Base-by-base conservation (phyloP, 2,888 invertebrate genomes). In the Blomia tropicalis region DNA sequence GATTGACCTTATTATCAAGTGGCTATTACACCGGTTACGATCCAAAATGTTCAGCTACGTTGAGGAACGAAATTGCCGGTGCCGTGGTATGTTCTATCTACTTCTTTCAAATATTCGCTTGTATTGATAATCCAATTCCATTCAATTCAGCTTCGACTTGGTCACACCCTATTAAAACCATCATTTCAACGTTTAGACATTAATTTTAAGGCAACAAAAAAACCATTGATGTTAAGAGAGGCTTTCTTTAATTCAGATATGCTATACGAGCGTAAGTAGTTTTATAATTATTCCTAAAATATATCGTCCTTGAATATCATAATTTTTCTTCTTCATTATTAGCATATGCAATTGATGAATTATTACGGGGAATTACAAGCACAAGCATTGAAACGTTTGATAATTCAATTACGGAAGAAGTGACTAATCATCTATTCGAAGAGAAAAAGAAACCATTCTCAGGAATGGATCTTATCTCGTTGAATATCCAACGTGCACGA, bases 351-450 rank as follows among this genome's bases (percentile, higher is more conserved):
- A 78, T 85, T 27, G 91, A 91, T 73, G 88, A 90, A 73, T 81
- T 91, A 54, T 79, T 83, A 64, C 81, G 91, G 59, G 91, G 91
- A 32, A 75, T 91, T 11, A 79, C 87, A 0, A 84, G 88, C 0
- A 88, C 88, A 0, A 89, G 90, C 0, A 89, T 91, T 86, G 91
- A 91, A 75, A 87, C 86, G 1, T 76, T 91, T 58, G 91, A 91
- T 76, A 89, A 90, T 73, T 90, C 91, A 73, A 86, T 91, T 69
- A 90, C 91, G 0, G 88, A 88, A 0, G 91, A 91, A 77, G 88
- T 91, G 1, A 89, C 90, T 7, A 91, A 93, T 75, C 93, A 93
- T 75, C 77, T 93, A 62, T 93, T 93, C 73, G 92, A 93, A 74
- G 86, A 90, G 71, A 79, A 83, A 19, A 82, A 83, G 66, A 83